A percentile compares a stretch with the other conserved stretches of the same genome.
Evolutionary conservation across 2,797 vertebrate genomes (phyloP).

Genomic region (Miichthys miiuy): DNA sequence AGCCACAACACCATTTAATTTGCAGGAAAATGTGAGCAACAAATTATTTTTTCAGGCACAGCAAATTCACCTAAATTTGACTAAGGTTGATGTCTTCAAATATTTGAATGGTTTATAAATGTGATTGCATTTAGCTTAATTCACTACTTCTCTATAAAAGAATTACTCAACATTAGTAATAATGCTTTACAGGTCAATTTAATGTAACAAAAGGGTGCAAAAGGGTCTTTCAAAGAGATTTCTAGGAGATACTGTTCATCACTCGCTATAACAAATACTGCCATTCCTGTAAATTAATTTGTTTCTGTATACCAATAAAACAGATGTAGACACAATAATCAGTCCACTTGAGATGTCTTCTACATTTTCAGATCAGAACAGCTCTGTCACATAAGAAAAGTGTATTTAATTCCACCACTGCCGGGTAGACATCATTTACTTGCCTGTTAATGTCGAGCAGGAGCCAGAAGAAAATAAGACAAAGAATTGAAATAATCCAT

Average conservation of each 20-base stretch:
- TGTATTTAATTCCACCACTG: not conserved
- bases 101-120: not conserved
- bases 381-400: not conserved
- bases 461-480: constrained; percentile 11
- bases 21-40: constrained; percentile 1
- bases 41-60: not conserved
- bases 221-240: constrained; percentile 18
- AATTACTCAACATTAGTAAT: constrained; percentile 11
- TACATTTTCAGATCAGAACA: not conserved
- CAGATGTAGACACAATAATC: not conserved
- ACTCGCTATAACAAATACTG: not conserved
- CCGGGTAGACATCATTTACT: not conserved
- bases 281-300: constrained; percentile 3
- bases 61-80: not conserved
- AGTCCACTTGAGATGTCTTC: not conserved
- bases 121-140: too few relatives aligned
- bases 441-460: not conserved
- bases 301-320: constrained; percentile 17
- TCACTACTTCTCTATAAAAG: not conserved
- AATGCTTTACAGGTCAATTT: constrained; percentile 32
- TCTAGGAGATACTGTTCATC: constrained; percentile 21
- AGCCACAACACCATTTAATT: constrained; percentile 2
- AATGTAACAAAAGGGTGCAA: constrained; percentile 30
- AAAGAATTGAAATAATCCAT: constrained; percentile 46
- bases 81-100: not conserved